Evolutionary conservation across 2,113 vertebrate species (phyloP), one percentile per base, ranked within the genome.

Genomic region (Cyprinus carpio): DNA sequence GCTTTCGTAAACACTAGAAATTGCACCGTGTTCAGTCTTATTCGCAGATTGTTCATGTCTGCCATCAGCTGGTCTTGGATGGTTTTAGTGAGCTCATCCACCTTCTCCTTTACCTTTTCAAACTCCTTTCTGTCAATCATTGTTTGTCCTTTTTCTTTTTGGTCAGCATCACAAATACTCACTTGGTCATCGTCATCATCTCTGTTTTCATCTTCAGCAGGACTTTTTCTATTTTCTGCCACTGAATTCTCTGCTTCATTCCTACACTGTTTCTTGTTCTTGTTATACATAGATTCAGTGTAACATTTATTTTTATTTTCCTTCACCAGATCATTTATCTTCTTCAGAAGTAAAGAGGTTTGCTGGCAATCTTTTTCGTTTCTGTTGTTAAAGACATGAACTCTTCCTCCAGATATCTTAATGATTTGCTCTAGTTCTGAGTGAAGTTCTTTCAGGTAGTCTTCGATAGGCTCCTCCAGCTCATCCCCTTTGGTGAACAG

Each of bases 311-410:
- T 10, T 7, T 54, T 20, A 25, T 82, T 82, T 0, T 0, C 18
- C 6, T 40, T 5, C 43, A 82, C 67, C 65, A 83, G 25, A 0
- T 7, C 9, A 16, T 83, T 40, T 3, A 83, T 72, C 43, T 58
- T 83, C 15, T 27, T 16, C 4, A 83, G 49, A 40, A 83, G 51
- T 12, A 20, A 40, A 37, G 51, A 58, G 6, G 40, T 12, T 58
- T 83, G 67, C 2, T 25, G 9, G 11, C 1, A 12, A 40, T 65
- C 15, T 1, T 49, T 11, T 58, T 27, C 74, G 49, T 74, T 51
- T 83, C 31, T 71, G 81, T 74, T 83, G 69, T 43, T 83, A 2
- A 83, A 83, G 46, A 56, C 67, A 1, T 74, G 81, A 16, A n/a
- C 58, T 56, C 81, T 67, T 51, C 18, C 23, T 37, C 9, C 64